Evolutionary conservation across 1,140 invertebrate genomes (phyloP), one percentile per base, ranked within the genome.

Genomic region (Drosophila littoralis): DNA sequence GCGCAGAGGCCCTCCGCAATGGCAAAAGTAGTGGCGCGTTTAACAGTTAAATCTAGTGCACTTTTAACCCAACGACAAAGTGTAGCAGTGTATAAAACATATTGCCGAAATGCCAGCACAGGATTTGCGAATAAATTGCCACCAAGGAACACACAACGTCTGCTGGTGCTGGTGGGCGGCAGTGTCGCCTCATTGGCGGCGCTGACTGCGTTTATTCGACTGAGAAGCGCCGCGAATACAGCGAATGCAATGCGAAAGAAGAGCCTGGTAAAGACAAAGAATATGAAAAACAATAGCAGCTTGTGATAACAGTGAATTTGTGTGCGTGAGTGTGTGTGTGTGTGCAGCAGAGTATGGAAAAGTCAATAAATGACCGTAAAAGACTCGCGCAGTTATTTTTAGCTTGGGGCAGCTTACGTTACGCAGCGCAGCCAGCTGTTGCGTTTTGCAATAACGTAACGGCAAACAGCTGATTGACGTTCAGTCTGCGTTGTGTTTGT

Each of bases 381-480:
- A 79, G 84, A 88, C 83, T 86, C 75, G 83, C 84, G 83, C 83
- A 86, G 76, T 85, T 86, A 86, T 86, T 86, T 86, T 86, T 86
- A 86, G 83, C 80, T 86, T 86, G 83, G 68, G 83, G 84, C 78
- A 86, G 45, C 65, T 77, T 75, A 70, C 72, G 77, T 78, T 63
- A 57, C 35, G 45, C 40, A 36, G 33, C 32, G 15, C 46, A 28
- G 28, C 5, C 28, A 36, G 48, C 48, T 64, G 59, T 45, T 57
- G 32, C 57, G 51, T 66, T 28, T 71, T 22, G 33, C 42, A 58
- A 63, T 64, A 58, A 51, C 54, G 68, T 58, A 28, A 65, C 33
- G 17, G 33, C 45, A 48, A 65, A 42, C 83, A 86, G 83, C 83
- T 86, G 83, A 43, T 58, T 32, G 28, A 35, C 22, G 15, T 50